These are phyloP conservation scores for Orientallactaga sibirica DNA, from an alignment of 2,797 vertebrate genomes.

Conservation along the genomic window DNA sequence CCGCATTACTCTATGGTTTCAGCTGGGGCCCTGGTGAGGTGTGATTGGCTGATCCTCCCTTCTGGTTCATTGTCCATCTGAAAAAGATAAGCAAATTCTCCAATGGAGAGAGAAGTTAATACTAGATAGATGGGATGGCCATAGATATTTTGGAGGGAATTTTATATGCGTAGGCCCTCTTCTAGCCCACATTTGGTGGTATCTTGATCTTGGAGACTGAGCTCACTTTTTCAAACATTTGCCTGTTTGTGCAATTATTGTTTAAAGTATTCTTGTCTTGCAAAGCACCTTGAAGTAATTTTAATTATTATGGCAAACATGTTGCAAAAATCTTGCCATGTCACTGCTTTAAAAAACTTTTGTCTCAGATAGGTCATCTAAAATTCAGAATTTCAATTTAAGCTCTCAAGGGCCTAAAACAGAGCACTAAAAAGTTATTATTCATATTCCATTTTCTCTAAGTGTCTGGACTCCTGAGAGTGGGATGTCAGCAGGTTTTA, in stretches of 20 bases:
- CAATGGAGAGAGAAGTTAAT: no score
- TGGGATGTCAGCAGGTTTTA: constrained; percentile 72
- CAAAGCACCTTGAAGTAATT: constrained; percentile 52
- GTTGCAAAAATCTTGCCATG: constrained; percentile 56
- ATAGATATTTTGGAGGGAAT: no score
- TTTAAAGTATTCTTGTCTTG: constrained; percentile 51
- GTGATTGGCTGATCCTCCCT: no score
- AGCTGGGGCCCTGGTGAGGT: no score
- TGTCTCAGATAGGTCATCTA: constrained; percentile 32
- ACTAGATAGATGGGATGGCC: no score
- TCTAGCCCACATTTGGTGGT: no score
- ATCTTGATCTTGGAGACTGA: no score
- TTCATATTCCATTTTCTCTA: constrained; percentile 63
- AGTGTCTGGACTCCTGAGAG: constrained; percentile 70
- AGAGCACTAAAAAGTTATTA: constrained; percentile 63
- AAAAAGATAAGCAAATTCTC: no score
- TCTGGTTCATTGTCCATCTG: no score
- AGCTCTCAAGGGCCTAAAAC: constrained; percentile 48
- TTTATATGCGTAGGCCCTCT: no score
- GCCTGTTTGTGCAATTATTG: constrained; percentile 58
- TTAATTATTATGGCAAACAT: constrained; percentile 65
- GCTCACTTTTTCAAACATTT: neutral
- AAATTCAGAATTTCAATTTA: constrained; percentile 69
- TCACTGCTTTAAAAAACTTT: constrained; percentile 61
- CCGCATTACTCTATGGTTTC: no score